These are phyloP conservation scores for Coregonus ussuriensis DNA, from an alignment of 2,797 vertebrate genomes.

Conservation along the genomic window DNA sequence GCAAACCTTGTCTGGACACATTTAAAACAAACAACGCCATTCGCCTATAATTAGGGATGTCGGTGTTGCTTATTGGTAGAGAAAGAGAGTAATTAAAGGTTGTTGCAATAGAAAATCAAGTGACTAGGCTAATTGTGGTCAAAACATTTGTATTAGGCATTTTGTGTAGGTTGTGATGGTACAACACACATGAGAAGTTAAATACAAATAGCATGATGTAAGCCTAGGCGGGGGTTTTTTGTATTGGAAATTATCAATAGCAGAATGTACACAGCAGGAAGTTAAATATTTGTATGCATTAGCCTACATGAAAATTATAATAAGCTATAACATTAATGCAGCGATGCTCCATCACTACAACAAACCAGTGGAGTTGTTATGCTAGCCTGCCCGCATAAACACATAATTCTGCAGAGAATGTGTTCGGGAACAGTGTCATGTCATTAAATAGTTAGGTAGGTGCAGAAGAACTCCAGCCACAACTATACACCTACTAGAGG, in stretches of 20 bases:
- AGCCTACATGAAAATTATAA: neutral
- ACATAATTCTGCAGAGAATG: conserved; percentile 5
- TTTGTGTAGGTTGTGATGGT: neutral
- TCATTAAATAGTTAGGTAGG: neutral
- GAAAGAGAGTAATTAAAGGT: neutral
- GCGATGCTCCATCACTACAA: neutral
- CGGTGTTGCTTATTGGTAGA: neutral
- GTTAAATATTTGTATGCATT: neutral
- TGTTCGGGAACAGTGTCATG: neutral
- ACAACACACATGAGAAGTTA: neutral
- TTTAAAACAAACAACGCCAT: neutral
- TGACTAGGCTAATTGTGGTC: neutral
- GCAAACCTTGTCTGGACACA: neutral
- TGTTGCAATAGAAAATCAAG: neutral
- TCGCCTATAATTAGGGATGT: neutral
- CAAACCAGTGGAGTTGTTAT: neutral
- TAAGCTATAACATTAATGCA: neutral
- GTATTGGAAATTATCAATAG: neutral
- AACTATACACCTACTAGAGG: neutral
- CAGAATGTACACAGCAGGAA: neutral
- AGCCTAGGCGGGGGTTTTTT: neutral
- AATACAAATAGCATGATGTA: neutral
- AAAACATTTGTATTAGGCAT: neutral
- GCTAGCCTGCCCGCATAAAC: neutral
- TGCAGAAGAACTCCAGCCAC: conserved; percentile 1